These are phyloP conservation scores for Enchytraeus crypticus DNA, from an alignment of 2,888 invertebrate species.

Conservation along the genomic window DNA sequence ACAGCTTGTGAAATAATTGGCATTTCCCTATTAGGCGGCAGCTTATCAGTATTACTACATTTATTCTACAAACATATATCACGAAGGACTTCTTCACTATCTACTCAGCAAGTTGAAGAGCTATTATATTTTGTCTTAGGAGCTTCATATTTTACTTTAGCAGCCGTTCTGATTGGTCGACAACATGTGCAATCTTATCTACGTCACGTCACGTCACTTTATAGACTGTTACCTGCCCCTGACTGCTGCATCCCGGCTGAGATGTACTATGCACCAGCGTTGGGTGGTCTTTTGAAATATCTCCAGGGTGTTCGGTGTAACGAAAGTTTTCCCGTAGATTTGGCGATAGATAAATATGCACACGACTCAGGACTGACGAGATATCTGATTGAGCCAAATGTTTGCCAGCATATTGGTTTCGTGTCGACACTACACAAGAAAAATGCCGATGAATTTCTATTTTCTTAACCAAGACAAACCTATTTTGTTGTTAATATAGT, in stretches of 20 bases:
- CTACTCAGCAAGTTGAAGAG: too few species aligned
- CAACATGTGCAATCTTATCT: conserved; percentile 3
- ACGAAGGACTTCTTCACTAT: neutral
- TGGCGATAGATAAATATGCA: conserved; percentile 8
- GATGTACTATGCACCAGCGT: neutral
- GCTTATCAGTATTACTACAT: neutral
- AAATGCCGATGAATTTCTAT: conserved; percentile 7
- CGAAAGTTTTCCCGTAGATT: conserved; percentile 4
- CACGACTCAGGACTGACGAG: neutral
- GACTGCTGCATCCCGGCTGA: conserved; percentile 15
- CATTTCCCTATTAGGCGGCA: conserved; percentile 9
- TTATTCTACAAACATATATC: neutral
- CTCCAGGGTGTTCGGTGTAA: neutral
- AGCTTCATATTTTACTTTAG: conserved; percentile 1
- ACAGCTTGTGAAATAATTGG: conserved; percentile 5
- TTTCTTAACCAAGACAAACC: too few species aligned
- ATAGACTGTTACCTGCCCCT: conserved; percentile 3
- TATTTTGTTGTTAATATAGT: too few species aligned
- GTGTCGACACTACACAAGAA: conserved; percentile 7
- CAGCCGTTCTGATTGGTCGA: conserved; percentile 2
- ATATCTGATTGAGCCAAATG: conserved; percentile 12
- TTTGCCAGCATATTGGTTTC: conserved; percentile 11
- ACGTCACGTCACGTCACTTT: neutral
- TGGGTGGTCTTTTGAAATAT: neutral
- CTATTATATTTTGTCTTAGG: conserved; percentile 5